These are phyloP conservation scores for Capitella teleta DNA, from an alignment of 1,140 invertebrate species.

Conservation along the genomic window DNA sequence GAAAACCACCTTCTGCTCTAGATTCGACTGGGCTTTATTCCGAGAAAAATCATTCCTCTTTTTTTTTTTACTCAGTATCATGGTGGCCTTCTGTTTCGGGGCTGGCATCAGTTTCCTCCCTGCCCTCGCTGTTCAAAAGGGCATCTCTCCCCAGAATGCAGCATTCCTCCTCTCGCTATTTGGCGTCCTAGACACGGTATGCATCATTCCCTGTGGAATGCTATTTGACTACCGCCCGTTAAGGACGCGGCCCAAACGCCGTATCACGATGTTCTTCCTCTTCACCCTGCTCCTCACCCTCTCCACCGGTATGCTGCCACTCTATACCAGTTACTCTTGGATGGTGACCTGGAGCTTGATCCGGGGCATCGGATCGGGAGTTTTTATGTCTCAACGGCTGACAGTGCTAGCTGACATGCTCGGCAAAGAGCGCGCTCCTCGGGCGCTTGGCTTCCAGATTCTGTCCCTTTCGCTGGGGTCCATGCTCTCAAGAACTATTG, in stretches of 20 bases:
- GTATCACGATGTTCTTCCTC: not conserved
- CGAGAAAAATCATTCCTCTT: not conserved
- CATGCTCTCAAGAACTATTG: not conserved
- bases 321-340: not conserved
- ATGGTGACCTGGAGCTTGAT: not conserved
- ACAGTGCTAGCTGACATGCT: constrained; percentile 1
- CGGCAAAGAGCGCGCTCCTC: not conserved
- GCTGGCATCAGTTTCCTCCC: not conserved
- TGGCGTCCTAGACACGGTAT: not conserved
- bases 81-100: not conserved
- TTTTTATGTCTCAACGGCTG: not conserved
- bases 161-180: not conserved
- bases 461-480: not conserved
- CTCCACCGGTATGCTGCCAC: not conserved
- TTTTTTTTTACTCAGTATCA: not conserved
- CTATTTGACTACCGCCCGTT: not conserved
- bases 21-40: no score
- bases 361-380: not conserved
- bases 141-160: not conserved
- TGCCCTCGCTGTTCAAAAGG: not conserved
- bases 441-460: not conserved
- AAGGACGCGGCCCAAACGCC: not conserved
- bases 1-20: no score
- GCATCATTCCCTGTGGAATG: not conserved
- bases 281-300: not conserved